Base-by-base conservation (phyloP, 2,888 invertebrate genomes). In the Augochlorella aurata region DNA sequence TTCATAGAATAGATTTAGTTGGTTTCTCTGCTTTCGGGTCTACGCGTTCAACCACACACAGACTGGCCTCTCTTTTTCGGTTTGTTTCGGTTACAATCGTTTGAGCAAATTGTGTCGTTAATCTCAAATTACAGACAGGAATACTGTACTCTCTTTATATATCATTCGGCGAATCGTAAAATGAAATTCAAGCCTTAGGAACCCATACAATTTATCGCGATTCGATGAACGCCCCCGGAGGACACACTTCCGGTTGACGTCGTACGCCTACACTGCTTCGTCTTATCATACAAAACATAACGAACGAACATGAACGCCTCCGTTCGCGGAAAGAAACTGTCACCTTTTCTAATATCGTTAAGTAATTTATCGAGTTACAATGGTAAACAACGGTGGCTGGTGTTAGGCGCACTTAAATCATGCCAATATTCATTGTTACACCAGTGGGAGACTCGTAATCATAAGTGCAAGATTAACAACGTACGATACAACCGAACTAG, bases 31-130 rank as follows among this genome's bases (percentile, higher is more conserved):
- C 38, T 50, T 50, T 16, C 44, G 63, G 47, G 21, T 21, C 5
- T 5, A 47, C 47, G 71, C 47, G 71, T 29, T 71, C 24, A 47
- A 71, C 71, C 54, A 2, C 58, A 38, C 45, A 44, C 38, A 63
- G 61, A 61, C 61, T 49, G 49, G 9, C 63, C 47, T 47, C 24
- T n/a, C 49, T 24, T 24, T 47, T 9, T 67, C 49, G 49, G 29
- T 65, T 44, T n/a, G 63, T 68, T 68, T 77, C 73, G 52, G 79
- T 82, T 77, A 84, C 77, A 69, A 75, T 81, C 24, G 54, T 86
- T 38, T 86, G 87, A 86, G 86, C 85, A 86, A 86, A 79, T 87
- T 21, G 78, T 80, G 76, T 79, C 65, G 69, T 74, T 75, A 52
- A 12, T 73, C 66, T 77, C 38, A 58, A 21, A 50, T 78, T 71